Evolutionary conservation across 2,113 vertebrate species (phyloP).

Genomic region (Saccopteryx leptura): DNA sequence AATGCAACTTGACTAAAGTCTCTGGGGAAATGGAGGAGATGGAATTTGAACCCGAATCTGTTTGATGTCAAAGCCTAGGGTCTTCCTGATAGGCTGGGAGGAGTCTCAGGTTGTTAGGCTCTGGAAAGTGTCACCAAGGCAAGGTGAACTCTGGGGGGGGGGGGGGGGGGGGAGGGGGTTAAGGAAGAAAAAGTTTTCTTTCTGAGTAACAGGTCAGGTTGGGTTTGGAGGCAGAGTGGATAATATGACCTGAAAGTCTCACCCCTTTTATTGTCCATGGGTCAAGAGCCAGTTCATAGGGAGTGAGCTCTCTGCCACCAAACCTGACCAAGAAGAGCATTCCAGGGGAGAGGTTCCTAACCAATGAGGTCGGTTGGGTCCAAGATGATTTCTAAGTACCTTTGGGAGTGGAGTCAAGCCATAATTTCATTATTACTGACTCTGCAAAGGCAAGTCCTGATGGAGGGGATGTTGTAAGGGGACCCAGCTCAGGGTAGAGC

Average conservation of each 20-base stretch:
- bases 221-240: neutral
- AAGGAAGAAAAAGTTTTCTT: constrained; percentile 29
- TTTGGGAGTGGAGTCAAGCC: neutral
- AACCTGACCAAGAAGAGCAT: neutral
- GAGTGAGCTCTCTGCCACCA: neutral
- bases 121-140: neutral
- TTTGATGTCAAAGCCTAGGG: neutral
- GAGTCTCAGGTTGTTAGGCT: neutral
- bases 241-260: neutral
- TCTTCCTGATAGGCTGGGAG: neutral
- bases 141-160: neutral
- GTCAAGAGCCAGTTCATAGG: neutral
- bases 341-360: neutral
- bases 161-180: neutral
- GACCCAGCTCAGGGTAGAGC: neutral
- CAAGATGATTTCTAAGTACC: neutral
- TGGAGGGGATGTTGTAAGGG: neutral
- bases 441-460: neutral
- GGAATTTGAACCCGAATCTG: neutral
- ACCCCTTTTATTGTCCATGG: neutral
- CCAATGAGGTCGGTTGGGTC: neutral
- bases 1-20: neutral
- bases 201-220: neutral
- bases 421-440: neutral
- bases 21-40: neutral